Conservation (phyloP, 2,797 vertebrate species). For the Leptodactylus fallax region DNA sequence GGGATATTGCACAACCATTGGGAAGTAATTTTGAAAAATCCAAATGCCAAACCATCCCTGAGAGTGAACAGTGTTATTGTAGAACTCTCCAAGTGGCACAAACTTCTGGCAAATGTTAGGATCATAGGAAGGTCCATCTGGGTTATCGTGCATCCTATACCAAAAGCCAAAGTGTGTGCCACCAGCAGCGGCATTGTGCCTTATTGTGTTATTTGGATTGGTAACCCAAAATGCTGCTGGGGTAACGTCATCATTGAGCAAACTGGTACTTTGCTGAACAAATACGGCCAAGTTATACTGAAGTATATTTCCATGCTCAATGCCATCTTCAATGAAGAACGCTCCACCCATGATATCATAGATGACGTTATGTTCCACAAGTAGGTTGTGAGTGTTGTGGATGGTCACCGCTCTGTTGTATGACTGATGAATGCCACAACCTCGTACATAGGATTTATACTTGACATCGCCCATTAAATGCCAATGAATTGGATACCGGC, state of each 20-base stretch:
- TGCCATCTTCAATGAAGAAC: slow-evolving; percentile 90
- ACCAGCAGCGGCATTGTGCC: slow-evolving; percentile 84
- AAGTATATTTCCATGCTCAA: slow-evolving; percentile 85
- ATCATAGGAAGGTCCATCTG: slow-evolving; percentile 82
- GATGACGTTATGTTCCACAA: slow-evolving; percentile 86
- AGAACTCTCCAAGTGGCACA: slow-evolving; percentile 85
- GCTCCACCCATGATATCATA: slow-evolving; percentile 88
- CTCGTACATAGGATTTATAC: slow-evolving; percentile 84
- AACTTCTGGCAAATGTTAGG: slow-evolving; percentile 81
- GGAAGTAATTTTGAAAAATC: slow-evolving; percentile 85
- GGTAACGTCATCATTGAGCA: slow-evolving; percentile 88
- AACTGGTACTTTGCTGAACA: slow-evolving; percentile 87
- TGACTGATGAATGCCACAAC: slow-evolving; percentile 84
- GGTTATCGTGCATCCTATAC: slow-evolving; percentile 87
- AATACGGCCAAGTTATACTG: slow-evolving; percentile 89
- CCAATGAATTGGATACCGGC: slow-evolving; percentile 89
- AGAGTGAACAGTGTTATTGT: slow-evolving; percentile 88
- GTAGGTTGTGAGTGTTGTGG: slow-evolving; percentile 85
- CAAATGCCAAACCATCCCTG: slow-evolving; percentile 91
- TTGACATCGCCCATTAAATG: slow-evolving; percentile 84
- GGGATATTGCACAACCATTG: slow-evolving; percentile 68
- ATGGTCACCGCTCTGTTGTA: slow-evolving; percentile 88
- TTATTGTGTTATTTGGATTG: slow-evolving; percentile 86
- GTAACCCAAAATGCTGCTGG: slow-evolving; percentile 89
- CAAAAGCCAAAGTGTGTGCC: slow-evolving; percentile 91